Percentiles rank a stretch among this genome's conserved stretches.
These are phyloP conservation scores for Ceratosolen fusciceps DNA, from an alignment of 1,140 invertebrate genomes.

Conservation along the genomic window DNA sequence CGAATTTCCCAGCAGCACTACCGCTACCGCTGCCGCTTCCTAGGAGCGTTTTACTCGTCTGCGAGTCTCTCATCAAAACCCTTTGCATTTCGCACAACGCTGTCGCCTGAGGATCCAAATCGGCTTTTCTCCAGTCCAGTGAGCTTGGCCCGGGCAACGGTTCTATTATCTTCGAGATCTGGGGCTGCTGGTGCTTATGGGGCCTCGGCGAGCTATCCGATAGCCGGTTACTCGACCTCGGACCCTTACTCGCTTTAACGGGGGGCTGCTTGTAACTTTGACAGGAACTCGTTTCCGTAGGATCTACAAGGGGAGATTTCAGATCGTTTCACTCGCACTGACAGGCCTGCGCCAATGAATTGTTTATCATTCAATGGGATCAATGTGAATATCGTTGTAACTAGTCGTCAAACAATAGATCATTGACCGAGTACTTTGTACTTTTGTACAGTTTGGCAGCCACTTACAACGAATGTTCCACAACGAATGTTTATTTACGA, in stretches of 20 bases:
- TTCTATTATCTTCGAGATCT: constrained; percentile 64
- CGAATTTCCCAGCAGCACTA: constrained; percentile 45
- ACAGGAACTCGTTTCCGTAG: constrained; percentile 46
- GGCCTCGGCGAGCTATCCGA: constrained; percentile 43
- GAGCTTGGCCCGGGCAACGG: constrained; percentile 64
- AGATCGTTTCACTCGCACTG: no score
- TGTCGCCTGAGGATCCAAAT: constrained; percentile 50
- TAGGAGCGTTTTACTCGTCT: constrained; percentile 49
- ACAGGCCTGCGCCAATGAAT: no score
- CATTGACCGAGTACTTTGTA: not conserved
- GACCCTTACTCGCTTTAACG: constrained; percentile 44
- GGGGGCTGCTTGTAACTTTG: constrained; percentile 52
- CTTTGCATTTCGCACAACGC: constrained; percentile 41
- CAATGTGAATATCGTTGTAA: not conserved
- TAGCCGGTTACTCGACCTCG: constrained; percentile 40
- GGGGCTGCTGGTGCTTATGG: constrained; percentile 53
- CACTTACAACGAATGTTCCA: not conserved
- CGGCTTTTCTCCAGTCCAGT: constrained; percentile 59
- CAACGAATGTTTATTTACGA: not conserved
- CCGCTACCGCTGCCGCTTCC: constrained; percentile 51
- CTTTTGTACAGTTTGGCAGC: no score
- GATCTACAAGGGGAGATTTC: constrained; percentile 48
- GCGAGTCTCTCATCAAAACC: constrained; percentile 31
- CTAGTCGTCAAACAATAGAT: not conserved
- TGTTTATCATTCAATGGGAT: not conserved